Percentiles rank a stretch among this genome's conserved stretches.
phyloP scores from a whole-genome alignment of 2,797 vertebrate genomes.

The Salarias fasciatus region DNA sequence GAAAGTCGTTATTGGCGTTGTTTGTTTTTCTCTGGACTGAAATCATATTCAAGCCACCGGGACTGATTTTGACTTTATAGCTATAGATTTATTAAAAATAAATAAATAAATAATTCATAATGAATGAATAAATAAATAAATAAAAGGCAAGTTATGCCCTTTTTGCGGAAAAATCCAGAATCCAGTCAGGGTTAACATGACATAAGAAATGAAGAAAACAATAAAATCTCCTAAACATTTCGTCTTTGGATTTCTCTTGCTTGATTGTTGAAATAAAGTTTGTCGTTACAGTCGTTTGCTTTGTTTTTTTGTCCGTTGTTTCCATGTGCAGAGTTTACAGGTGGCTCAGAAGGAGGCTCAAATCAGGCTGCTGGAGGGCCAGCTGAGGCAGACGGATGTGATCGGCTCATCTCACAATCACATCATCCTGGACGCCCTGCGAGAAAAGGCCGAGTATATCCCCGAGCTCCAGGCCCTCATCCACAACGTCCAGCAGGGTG shows the following conservation, averaged over 20 bases:
- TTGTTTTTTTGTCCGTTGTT: neutral
- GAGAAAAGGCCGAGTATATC: constrained; percentile 92
- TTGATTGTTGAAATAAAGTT: no score
- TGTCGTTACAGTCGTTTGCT: neutral
- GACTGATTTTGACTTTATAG: no score
- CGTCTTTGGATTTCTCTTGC: no score
- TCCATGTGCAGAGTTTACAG: constrained; percentile 87
- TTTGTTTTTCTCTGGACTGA: no score
- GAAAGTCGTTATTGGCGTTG: no score
- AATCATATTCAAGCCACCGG: no score
- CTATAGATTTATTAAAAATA: no score
- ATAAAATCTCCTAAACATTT: neutral
- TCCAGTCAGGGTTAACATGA: no score
- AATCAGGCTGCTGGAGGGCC: constrained; percentile 93
- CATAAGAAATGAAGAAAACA: no score
- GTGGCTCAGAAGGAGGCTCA: constrained; percentile 96
- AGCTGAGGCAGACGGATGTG: constrained; percentile 90
- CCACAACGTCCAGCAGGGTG: constrained; percentile 92
- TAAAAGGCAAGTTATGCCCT: neutral
- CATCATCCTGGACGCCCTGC: constrained; percentile 90
- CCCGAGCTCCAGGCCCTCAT: constrained; percentile 92
- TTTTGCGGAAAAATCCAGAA: no score
- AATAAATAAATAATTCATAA: no score
- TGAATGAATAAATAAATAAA: no score
- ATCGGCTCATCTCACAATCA: constrained; percentile 91